Percentiles rank a stretch among this genome's conserved stretches.
Evolutionary conservation across 2,113 vertebrate species (phyloP).

Genomic region (Macquaria ambigua): DNA sequence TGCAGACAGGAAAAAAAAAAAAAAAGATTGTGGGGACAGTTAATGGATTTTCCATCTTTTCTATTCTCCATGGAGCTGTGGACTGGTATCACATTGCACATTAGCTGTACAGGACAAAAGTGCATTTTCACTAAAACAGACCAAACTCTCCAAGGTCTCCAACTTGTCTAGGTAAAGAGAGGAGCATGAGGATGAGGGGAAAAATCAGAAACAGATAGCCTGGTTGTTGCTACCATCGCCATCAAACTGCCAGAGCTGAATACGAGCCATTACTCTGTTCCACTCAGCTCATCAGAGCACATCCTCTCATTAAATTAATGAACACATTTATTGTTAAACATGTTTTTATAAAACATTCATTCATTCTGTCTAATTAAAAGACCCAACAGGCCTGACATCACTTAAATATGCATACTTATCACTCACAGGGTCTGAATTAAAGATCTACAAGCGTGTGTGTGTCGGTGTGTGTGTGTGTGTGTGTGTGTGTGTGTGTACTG

Average conservation of each 20-base stretch:
- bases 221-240: conserved; percentile 55
- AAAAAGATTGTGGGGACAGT: conserved; percentile 32
- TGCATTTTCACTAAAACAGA: conserved; percentile 59
- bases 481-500: conserved; percentile 30
- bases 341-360: conserved; percentile 86
- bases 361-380: conserved; percentile 86
- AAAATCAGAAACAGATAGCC: conserved; percentile 42
- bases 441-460: conserved; percentile 71
- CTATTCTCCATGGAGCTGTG: conserved; percentile 47
- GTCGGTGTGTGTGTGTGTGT: conserved; percentile 23
- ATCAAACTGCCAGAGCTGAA: conserved; percentile 68
- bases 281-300: conserved; percentile 82
- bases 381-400: conserved; percentile 81
- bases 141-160: conserved; percentile 45
- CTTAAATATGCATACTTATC: conserved; percentile 88
- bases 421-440: conserved; percentile 85
- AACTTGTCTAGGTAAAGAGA: conserved; percentile 51
- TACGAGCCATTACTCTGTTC: conserved; percentile 76
- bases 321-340: conserved; percentile 87
- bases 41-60: conserved; percentile 74
- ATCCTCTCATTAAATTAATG: conserved; percentile 84
- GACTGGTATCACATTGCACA: conserved; percentile 50
- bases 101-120: conserved; percentile 48
- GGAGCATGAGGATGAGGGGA: conserved; percentile 35
- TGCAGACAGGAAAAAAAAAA: conserved; percentile 41